Conservation (phyloP, 2,113 vertebrate species). For the Tursiops truncatus region DNA sequence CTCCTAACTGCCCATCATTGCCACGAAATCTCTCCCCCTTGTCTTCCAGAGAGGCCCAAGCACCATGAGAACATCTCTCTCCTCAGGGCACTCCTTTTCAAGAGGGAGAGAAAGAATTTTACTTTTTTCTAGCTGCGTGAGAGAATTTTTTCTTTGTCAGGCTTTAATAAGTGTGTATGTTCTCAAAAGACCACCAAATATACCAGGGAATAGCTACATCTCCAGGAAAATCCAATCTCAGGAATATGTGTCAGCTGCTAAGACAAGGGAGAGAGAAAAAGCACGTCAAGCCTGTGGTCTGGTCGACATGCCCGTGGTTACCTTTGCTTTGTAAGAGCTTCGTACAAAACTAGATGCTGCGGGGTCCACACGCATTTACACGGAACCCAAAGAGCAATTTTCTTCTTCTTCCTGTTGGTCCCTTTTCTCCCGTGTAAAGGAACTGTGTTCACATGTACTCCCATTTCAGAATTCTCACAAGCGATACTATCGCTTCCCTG, state of each 20-base stretch:
- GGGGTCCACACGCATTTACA: too few species aligned
- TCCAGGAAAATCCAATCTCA: neutral
- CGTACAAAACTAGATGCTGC: neutral
- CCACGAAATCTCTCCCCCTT: neutral
- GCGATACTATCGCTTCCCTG: rapidly evolving
- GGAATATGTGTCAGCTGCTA: rapidly evolving
- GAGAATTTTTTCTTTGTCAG: neutral
- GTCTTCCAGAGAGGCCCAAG: neutral
- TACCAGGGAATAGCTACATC: neutral
- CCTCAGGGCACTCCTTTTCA: too few species aligned
- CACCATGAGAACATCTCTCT: neutral
- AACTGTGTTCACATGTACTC: too few species aligned
- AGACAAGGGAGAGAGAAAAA: neutral
- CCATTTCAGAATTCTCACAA: neutral
- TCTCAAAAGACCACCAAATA: neutral
- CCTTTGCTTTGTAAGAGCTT: neutral
- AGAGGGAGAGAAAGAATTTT: neutral
- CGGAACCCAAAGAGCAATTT: neutral
- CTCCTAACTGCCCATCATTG: neutral
- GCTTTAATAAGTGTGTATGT: neutral
- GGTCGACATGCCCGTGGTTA: too few species aligned
- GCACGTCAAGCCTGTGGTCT: neutral
- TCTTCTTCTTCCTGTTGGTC: neutral
- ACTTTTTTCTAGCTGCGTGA: neutral
- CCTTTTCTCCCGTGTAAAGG: neutral